Evolutionary conservation across 2,888 invertebrate species (phyloP), one percentile per base, ranked within the genome.

Genomic region (Dione vanillae): DNA sequence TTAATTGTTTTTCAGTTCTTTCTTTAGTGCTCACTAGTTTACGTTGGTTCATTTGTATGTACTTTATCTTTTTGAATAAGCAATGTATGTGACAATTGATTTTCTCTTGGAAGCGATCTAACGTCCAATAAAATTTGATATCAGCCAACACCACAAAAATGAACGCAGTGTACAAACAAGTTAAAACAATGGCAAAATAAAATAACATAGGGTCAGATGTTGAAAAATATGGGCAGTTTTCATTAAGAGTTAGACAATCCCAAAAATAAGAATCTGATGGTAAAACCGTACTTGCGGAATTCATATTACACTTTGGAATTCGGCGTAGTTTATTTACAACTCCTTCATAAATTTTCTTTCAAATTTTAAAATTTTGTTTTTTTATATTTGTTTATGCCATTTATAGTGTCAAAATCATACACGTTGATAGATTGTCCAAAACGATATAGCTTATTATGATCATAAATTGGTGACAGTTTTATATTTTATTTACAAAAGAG

Each of bases 191-290:
- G 2, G 84, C 88, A 51, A 87, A 91, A 76, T 88, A 90, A 62
- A 82, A 80, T 16, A 91, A 66, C 43, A 86, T 87, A 2, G 89
- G 83, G 74, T 91, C 87, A 2, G 71, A 59, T 1, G 73, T 75
- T 5, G 85, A 83, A 64, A 84, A 82, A 70, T 91, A 86, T 2
- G 87, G 85, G 68, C 91, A 93, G 1, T 89, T 86, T 7, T 88
- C 79, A 43, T 78, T 81, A 0, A 89, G 74, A 7, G 85, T 89
- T 54, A 92, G 27, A 56, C 91, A 92, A 72, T 76, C 83, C 92
- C 91, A 92, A 74, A 92, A 88, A 73, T 86, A 88, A 14, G 90
- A 86, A 27, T 79, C 75, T n/a, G 81, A 78, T 49, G 64, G 67
- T 27, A 70, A 71, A 70, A 68, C 64, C 64, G 75, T 77, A 67